phyloP scores from a whole-genome alignment of 1,140 invertebrate species.

The Drosophila orena region DNA sequence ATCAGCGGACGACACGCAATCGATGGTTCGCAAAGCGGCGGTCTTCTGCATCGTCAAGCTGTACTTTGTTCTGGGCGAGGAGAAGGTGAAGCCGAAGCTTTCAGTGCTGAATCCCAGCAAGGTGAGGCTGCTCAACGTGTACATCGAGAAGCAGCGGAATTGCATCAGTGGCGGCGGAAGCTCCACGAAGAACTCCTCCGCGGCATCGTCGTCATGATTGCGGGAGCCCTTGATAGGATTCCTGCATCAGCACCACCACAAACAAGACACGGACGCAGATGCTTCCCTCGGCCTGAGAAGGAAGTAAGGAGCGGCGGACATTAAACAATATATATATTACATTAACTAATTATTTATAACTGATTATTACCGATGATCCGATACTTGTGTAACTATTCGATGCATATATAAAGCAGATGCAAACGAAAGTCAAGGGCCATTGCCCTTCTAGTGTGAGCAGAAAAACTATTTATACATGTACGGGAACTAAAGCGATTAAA shows the following conservation, averaged over 20 bases:
- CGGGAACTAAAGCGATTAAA: constrained; percentile 28
- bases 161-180: constrained; percentile 53
- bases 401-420: constrained; percentile 41
- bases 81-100: constrained; percentile 91
- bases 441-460: constrained; percentile 18
- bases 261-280: constrained; percentile 49
- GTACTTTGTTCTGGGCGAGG: constrained; percentile 94
- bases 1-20: constrained; percentile 95
- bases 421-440: constrained; percentile 18
- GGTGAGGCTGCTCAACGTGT: constrained; percentile 77
- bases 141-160: constrained; percentile 78
- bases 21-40: constrained; percentile 95
- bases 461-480: constrained; percentile 44
- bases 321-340: constrained; percentile 58
- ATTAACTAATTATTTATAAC: constrained; percentile 71
- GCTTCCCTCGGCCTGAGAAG: constrained; percentile 39
- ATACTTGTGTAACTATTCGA: constrained; percentile 61
- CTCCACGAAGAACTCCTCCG: constrained; percentile 82
- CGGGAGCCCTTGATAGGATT: constrained; percentile 30
- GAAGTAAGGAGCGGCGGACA: constrained; percentile 45
- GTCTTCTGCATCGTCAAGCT: constrained; percentile 98
- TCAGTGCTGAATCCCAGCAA: constrained; percentile 93
- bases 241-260: constrained; percentile 44
- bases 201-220: constrained; percentile 82
- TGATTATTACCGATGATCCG: constrained; percentile 47